Evolutionary conservation across 2,113 vertebrate genomes (phyloP).

Genomic region (Amphilophus citrinellus): DNA sequence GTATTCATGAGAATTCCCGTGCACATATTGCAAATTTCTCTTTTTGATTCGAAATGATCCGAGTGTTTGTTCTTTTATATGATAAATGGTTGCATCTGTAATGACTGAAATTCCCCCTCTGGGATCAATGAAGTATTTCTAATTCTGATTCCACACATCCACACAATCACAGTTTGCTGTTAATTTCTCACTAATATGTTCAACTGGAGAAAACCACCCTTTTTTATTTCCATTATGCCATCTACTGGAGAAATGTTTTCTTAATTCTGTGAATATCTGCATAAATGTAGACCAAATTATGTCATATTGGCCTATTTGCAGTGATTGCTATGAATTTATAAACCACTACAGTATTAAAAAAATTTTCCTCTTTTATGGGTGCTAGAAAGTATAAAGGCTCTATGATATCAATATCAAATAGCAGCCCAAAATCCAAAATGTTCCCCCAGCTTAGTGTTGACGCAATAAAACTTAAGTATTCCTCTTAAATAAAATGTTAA

Average conservation of each 20-base stretch:
- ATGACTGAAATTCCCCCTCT: no score
- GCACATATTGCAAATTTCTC: no score
- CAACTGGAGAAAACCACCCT: slow-evolving; percentile 1
- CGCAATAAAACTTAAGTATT: background rate
- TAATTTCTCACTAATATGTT: slow-evolving; percentile 27
- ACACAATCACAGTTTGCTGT: slow-evolving; percentile 1
- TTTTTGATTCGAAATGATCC: no score
- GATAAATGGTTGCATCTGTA: no score
- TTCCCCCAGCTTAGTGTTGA: background rate
- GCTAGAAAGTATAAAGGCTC: background rate
- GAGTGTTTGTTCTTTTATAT: no score
- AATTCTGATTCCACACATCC: background rate
- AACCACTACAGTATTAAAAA: background rate
- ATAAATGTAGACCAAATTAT: background rate
- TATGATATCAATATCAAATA: background rate
- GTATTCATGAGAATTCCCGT: no score
- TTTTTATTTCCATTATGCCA: background rate
- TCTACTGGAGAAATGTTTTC: background rate
- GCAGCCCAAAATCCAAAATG: background rate
- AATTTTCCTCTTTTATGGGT: background rate
- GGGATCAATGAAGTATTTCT: no score
- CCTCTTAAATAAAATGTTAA: background rate
- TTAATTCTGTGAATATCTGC: background rate
- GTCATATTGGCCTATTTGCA: slow-evolving; percentile 25
- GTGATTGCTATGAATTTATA: background rate